Conservation (phyloP, 2,888 invertebrate species). For the Papilio gigon region DNA sequence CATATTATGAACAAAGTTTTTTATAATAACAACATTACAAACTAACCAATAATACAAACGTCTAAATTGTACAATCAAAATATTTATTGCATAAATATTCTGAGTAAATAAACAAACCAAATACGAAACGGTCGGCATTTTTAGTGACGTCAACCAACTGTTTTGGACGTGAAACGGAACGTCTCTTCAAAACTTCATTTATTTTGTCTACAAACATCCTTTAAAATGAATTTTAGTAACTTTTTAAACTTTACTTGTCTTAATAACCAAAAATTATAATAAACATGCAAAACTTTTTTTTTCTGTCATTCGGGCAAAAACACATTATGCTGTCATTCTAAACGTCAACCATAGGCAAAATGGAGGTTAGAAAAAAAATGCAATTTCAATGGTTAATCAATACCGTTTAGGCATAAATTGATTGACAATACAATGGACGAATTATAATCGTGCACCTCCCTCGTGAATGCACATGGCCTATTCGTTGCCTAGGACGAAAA, state of each 20-base stretch:
- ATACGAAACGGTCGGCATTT: not conserved
- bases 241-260: no score
- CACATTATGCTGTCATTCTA: not conserved
- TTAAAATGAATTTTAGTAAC: not conserved
- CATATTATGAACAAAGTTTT: no score
- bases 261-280: no score
- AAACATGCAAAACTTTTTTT: not conserved
- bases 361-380: slow-evolving; percentile 3
- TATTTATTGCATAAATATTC: not conserved
- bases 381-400: slow-evolving; percentile 29
- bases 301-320: not conserved
- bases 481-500: slow-evolving; percentile 29
- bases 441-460: slow-evolving; percentile 20
- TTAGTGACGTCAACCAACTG: not conserved
- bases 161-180: not conserved
- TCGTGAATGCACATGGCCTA: slow-evolving; percentile 20
- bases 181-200: slow-evolving; percentile 2
- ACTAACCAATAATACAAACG: not conserved
- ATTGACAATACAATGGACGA: slow-evolving; percentile 39
- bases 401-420: slow-evolving; percentile 15
- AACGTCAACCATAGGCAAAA: slow-evolving; percentile 6
- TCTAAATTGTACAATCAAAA: not conserved
- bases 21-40: no score
- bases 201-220: not conserved
- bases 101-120: not conserved